phyloP scores from a whole-genome alignment of 2,888 invertebrate species.

The Acleris literana region DNA sequence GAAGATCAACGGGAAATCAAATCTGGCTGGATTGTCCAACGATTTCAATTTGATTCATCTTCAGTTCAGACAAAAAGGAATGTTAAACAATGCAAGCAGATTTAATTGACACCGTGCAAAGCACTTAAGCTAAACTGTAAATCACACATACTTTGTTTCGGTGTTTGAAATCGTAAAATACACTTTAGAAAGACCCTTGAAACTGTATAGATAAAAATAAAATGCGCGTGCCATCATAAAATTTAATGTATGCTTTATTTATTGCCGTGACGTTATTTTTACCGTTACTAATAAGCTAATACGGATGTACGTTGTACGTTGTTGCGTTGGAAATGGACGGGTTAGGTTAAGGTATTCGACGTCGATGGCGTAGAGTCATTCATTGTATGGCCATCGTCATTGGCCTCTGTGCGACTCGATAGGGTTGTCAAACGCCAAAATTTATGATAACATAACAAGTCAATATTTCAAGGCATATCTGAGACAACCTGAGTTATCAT shows the following conservation, averaged over 20 bases:
- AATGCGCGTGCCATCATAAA: conserved; percentile 30
- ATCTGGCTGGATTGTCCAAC: too few species aligned
- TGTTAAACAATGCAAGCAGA: not conserved
- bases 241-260: conserved; percentile 27
- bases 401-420: conserved; percentile 10
- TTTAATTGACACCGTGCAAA: conserved; percentile 1
- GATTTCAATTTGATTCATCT: too few species aligned
- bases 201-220: conserved; percentile 29
- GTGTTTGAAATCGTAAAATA: conserved; percentile 16
- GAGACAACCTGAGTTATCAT: too few species aligned
- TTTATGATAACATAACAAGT: too few species aligned
- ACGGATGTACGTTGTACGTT: not conserved
- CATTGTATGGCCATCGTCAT: conserved; percentile 14
- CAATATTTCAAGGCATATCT: too few species aligned
- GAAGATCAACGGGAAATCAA: not conserved
- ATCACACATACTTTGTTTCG: conserved; percentile 18
- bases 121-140: not conserved
- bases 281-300: conserved; percentile 20
- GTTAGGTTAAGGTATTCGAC: conserved; percentile 3
- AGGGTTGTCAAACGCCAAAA: too few species aligned
- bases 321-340: not conserved
- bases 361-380: conserved; percentile 17
- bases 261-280: conserved; percentile 29
- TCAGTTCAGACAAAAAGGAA: not conserved
- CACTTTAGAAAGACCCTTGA: conserved; percentile 20